Evolutionary conservation across 2,888 invertebrate species (phyloP), one percentile per base, ranked within the genome.

Genomic region (Nesidiocoris tenuis): DNA sequence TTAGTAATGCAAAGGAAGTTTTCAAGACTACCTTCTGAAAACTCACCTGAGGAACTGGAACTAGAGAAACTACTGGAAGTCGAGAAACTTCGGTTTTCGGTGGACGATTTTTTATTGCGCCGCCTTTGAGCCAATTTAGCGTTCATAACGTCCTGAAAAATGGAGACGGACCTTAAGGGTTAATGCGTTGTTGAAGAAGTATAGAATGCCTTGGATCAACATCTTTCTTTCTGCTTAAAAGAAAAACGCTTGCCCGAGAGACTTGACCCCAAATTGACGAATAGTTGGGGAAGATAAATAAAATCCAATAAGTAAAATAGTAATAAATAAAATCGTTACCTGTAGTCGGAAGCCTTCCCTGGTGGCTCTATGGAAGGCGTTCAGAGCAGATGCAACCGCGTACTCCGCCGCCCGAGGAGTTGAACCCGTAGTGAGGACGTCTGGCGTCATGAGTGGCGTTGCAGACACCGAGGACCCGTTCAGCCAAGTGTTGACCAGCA

Each of bases 401-500:
- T 84, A 83, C 80, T 87, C 87, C n/a, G 87, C 86, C 0, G 86
- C 83, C 25, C 84, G 82, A 3, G 84, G 83, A 0, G 83, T 82
- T 17, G 82, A 82, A 17, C 83, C 82, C 5, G 39, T 39, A 77
- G 84, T 84, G 2, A 89, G 84, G 16, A 89, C 85, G 75, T 87
- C 87, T 0, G 90, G 90, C 0, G 90, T 90, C 84, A 87, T 87
- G 59, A 90, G 84, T 63, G 89, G 86, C 24, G 87, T 87, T 81
- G 86, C 82, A 57, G 86, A 83, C 81, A 85, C 85, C 39, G 82
- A 82, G 68, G 82, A 81, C 16, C 84, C 85, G 55, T 84, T 82
- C 61, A 92, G 83, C 93, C 93, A 93, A 23, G 87, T 85, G 82
- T 91, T 90, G n/a, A 84, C 84, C 12, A 88, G 84, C 74, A 96